These are phyloP conservation scores for Ibycter americanus DNA, from an alignment of 2,797 vertebrate genomes.

Conservation along the genomic window DNA sequence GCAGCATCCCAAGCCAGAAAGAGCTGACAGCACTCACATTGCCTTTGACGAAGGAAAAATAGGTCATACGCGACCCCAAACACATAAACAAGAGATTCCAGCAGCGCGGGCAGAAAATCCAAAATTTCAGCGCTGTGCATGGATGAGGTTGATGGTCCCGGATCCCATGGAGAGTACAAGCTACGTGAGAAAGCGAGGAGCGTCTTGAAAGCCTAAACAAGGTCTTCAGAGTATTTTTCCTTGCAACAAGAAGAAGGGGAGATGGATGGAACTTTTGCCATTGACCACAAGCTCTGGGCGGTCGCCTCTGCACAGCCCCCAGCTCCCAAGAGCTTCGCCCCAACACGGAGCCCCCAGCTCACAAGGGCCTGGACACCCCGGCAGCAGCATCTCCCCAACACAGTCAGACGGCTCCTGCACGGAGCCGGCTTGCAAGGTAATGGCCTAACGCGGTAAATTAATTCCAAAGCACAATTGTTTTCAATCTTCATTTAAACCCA, in stretches of 20 bases:
- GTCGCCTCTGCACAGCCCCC: neutral
- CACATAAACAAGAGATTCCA: neutral
- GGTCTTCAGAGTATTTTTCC: neutral
- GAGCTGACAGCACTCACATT: constrained; percentile 5
- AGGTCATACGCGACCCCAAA: neutral
- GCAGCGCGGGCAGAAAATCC: neutral
- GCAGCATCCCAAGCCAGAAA: neutral
- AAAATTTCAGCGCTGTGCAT: rapidly evolving
- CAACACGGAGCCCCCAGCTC: rapidly evolving
- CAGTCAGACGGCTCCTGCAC: neutral
- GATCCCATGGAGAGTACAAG: rapidly evolving
- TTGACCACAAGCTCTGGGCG: neutral
- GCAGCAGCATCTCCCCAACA: neutral
- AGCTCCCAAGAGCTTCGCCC: neutral
- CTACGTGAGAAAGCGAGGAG: neutral
- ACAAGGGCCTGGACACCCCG: neutral
- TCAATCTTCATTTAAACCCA: constrained; percentile 76
- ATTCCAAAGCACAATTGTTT: constrained; percentile 80
- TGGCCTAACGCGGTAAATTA: constrained; percentile 63
- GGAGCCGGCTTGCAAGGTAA: neutral
- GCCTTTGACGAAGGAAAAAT: neutral
- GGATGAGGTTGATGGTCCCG: neutral
- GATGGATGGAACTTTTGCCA: neutral
- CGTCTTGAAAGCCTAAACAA: neutral
- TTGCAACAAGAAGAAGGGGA: neutral